Base-by-base conservation (phyloP, 1,140 invertebrate genomes). In the Copidosoma floridanum region DNA sequence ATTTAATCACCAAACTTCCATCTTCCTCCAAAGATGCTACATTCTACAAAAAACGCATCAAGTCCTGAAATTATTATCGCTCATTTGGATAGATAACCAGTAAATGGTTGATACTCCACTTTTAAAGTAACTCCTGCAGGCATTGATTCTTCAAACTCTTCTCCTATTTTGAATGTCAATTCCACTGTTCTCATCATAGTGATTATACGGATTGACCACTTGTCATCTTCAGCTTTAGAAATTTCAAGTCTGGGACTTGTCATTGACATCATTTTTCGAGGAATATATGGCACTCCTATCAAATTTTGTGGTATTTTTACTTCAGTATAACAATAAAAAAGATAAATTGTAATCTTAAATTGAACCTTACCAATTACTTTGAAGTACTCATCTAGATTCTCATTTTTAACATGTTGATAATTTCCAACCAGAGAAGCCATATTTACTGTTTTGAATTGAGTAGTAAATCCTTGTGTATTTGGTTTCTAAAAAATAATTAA, bases 351-450 rank as follows among this genome's bases (percentile, higher is more conserved):
- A 50, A 20, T 38, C 61, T 61, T 43, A 40, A 18, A 54, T 47
- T 20, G 35, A 35, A 71, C n/a, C 79, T 73, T 74, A 86, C 85
- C 85, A 59, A 85, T 71, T 57, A 81, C 82, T 71, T 79, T 80
- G 65, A 84, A 86, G 68, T 86, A 87, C 59, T 85, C 83, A 50
- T 85, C 82, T 66, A 87, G 72, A 74, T 86, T 84, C 72, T 87
- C 85, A 73, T 85, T 87, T 68, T 80, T 82, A 62, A 83, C 82
- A 38, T 85, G 83, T 65, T 83, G 80, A 73, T 86, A 88, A 70
- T 81, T 84, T 72, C 85, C 85, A 47, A 74, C 61, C 58, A 84
- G 79, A 26, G 77, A 69, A 46, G 74, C 70, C 82, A 83, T 83
- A 65, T 71, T 73, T 60, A 40, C n/a, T n/a, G n/a, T n/a, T n/a